Evolutionary conservation across 2,797 vertebrate species (phyloP).

Genomic region (Geotrypetes seraphini): DNA sequence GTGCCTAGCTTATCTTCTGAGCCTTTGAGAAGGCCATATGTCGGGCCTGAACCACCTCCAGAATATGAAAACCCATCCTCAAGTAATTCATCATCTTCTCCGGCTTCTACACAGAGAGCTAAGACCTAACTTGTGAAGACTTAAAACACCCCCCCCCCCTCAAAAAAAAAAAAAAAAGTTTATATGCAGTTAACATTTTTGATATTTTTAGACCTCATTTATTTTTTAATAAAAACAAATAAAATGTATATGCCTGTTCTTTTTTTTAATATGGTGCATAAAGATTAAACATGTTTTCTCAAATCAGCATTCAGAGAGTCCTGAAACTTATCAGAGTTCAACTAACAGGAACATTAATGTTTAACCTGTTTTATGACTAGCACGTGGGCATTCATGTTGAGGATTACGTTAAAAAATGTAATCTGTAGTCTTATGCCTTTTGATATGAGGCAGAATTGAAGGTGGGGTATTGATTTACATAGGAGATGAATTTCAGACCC

Average conservation of each 20-base stretch:
- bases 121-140: constrained; percentile 4
- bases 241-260: neutral
- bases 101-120: constrained; percentile 13
- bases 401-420: neutral
- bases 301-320: neutral
- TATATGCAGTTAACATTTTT: no score
- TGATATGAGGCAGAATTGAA: no score
- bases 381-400: constrained; percentile 5
- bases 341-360: neutral
- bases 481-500: no score
- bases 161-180: no score
- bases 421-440: no score
- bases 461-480: no score
- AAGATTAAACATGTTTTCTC: neutral
- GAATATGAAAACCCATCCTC: constrained; percentile 42
- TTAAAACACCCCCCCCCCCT: constrained; percentile 18
- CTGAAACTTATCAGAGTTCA: constrained; percentile 2
- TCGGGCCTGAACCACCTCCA: constrained; percentile 41
- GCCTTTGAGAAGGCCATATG: constrained; percentile 1
- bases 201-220: constrained; percentile 32
- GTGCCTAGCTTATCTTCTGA: constrained; percentile 23
- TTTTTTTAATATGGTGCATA: neutral
- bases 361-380: constrained; percentile 4
- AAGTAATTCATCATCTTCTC: constrained; percentile 12
- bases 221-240: constrained; percentile 51